Base-by-base conservation (phyloP, 2,113 vertebrate genomes). In the Climacteris rufus region DNA sequence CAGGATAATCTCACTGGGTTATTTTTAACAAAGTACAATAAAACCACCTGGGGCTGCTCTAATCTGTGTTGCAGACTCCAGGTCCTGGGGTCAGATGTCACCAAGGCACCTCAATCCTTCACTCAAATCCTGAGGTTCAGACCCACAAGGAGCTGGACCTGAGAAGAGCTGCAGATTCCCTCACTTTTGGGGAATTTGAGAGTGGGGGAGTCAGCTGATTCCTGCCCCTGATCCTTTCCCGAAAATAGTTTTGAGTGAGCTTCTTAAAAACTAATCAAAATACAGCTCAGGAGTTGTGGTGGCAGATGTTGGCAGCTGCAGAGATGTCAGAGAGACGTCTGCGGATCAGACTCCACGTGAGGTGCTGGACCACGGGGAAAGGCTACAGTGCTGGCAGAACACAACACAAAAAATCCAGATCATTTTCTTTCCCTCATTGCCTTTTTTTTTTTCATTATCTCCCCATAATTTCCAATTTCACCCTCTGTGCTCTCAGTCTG, bases 1-100 rank as follows among this genome's bases (percentile, higher is more conserved):
- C 22, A 27, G 71, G 90, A 83, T 96, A 92, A 96, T 96, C 94
- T 80, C 89, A 63, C 31, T 0, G 11, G 68, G 79, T 94, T 97
- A 96, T 97, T 96, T 96, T 90, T 96, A 94, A 86, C 88, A 93
- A 69, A 79, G 27, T 42, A 33, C 53, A 78, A n/a, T 59, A 71
- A 92, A 92, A 66, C 47, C 31, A 59, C 64, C 42, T 9, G 2
- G 76, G 52, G 27, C 50, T 56, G 79, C 44, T 90, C 52, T 88
- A 91, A 96, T 80, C 94, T 71, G 61, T 25, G 47, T 10, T 53
- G 18, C 52, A 81, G 56, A n/a, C 77, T 50, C 57, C 1, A 6
- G 37, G 20, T 75, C 77, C 39, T 37, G 72, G 30, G 28, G 28
- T 70, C 49, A 27, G 83, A 56, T 33, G 53, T 60, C 59, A 39